Evolutionary conservation across 2,888 invertebrate species (phyloP).

Genomic region (Drosophila subsilvestris): DNA sequence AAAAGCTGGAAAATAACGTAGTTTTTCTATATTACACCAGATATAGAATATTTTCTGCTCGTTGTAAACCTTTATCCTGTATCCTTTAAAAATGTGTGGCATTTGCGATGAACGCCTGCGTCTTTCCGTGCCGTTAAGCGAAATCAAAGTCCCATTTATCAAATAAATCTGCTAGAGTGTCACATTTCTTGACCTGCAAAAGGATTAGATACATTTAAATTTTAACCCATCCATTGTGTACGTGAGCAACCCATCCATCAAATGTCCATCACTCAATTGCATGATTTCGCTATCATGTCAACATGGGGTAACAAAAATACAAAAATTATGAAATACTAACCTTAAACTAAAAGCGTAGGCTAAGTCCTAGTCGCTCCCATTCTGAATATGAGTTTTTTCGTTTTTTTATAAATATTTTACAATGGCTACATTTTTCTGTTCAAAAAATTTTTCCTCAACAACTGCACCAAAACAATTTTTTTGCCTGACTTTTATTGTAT

Average conservation of each 20-base stretch:
- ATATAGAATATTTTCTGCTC: conserved; percentile 5
- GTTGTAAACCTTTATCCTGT: too few relatives aligned
- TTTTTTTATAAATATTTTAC: conserved; percentile 47
- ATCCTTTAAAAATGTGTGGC: background rate
- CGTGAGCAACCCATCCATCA: conserved; percentile 49
- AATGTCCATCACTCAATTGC: conserved; percentile 48
- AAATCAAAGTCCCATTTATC: conserved; percentile 23
- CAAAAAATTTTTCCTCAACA: background rate
- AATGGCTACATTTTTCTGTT: conserved; percentile 39
- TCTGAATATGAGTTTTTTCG: background rate
- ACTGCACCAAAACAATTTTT: conserved; percentile 32
- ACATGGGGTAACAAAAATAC: conserved; percentile 4
- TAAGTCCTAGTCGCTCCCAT: background rate
- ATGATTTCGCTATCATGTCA: background rate
- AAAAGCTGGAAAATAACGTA: too few relatives aligned
- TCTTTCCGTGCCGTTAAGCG: background rate
- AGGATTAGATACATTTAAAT: conserved; percentile 28
- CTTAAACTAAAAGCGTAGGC: conserved; percentile 4
- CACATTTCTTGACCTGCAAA: conserved; percentile 38
- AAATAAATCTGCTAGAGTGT: conserved; percentile 41
- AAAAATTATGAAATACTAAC: background rate
- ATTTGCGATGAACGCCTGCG: too few relatives aligned
- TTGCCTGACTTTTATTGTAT: conserved; percentile 1
- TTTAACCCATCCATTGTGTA: conserved; percentile 41
- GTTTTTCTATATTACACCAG: too few relatives aligned